Conservation (phyloP, 1,140 invertebrate species). For the Drosophila simulans region DNA sequence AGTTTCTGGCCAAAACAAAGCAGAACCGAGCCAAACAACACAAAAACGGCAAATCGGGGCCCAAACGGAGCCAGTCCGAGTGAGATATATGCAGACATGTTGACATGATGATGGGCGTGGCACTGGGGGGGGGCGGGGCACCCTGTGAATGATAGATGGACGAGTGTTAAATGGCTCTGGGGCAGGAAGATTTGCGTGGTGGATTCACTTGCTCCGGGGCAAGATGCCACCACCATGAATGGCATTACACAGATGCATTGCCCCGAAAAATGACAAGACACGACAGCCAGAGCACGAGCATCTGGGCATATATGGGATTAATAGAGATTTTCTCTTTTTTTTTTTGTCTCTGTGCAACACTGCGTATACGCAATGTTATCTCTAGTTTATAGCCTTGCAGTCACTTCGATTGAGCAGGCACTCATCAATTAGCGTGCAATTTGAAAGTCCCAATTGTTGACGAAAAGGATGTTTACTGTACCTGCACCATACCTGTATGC, state of each 20-base stretch:
- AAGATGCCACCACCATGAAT: constrained; percentile 17
- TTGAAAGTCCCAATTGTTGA: constrained; percentile 11
- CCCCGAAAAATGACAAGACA: constrained; percentile 20
- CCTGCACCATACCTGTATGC: constrained; percentile 8
- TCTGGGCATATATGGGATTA: not conserved
- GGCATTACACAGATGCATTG: constrained; percentile 24
- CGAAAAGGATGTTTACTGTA: constrained; percentile 28
- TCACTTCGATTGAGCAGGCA: not conserved
- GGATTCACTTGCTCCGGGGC: not conserved
- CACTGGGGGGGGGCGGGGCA: not conserved
- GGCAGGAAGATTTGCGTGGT: constrained; percentile 15
- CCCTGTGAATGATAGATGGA: constrained; percentile 19
- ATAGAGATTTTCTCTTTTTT: not conserved
- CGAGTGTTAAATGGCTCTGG: constrained; percentile 30
- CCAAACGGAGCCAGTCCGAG: constrained; percentile 3
- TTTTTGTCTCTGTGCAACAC: not conserved
- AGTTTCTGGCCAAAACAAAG: constrained; percentile 8
- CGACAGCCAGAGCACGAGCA: constrained; percentile 5
- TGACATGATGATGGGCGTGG: constrained; percentile 38
- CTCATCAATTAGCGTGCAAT: constrained; percentile 32
- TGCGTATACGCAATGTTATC: not conserved
- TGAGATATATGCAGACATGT: constrained; percentile 50
- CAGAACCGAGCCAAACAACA: not conserved
- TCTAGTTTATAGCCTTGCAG: not conserved
- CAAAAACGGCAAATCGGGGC: constrained; percentile 1